These are phyloP conservation scores for Drosophila paramelanica DNA, from an alignment of 2,888 invertebrate genomes.

Conservation along the genomic window DNA sequence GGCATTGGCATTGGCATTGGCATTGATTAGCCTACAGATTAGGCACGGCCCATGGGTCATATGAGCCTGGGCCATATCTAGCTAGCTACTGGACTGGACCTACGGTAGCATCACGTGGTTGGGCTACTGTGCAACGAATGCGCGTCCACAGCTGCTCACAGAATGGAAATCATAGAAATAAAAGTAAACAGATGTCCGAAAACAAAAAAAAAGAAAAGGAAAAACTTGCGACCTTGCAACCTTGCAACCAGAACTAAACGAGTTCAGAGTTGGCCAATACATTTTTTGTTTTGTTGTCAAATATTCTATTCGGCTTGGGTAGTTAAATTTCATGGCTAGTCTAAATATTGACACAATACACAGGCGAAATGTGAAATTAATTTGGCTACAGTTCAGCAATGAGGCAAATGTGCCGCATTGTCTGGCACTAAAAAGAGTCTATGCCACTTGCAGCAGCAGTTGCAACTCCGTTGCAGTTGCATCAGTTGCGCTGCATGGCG, in stretches of 20 bases:
- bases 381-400: slow-evolving; percentile 65
- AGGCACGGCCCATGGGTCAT: slow-evolving; percentile 37
- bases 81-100: not conserved
- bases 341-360: slow-evolving; percentile 75
- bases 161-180: not conserved
- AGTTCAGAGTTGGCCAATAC: slow-evolving; percentile 8
- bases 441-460: slow-evolving; percentile 17
- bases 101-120: slow-evolving; percentile 38
- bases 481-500: slow-evolving; percentile 66
- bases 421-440: slow-evolving; percentile 1
- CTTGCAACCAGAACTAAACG: slow-evolving; percentile 79
- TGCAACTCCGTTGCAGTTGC: slow-evolving; percentile 19
- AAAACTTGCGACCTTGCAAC: slow-evolving; percentile 45
- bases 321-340: slow-evolving; percentile 60
- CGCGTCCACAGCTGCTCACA: slow-evolving; percentile 31
- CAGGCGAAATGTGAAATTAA: slow-evolving; percentile 72
- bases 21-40: slow-evolving; percentile 41
- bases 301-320: slow-evolving; percentile 1
- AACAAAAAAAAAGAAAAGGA: slow-evolving; percentile 9
- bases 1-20: slow-evolving; percentile 25
- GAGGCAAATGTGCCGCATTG: no score
- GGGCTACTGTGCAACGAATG: slow-evolving; percentile 70
- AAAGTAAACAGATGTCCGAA: slow-evolving; percentile 59
- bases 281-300: not conserved
- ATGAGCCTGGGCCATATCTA: not conserved